Evolutionary conservation across 2,113 vertebrate species (phyloP), one percentile per base, ranked within the genome.

Genomic region (Ramphastos sulfuratus): DNA sequence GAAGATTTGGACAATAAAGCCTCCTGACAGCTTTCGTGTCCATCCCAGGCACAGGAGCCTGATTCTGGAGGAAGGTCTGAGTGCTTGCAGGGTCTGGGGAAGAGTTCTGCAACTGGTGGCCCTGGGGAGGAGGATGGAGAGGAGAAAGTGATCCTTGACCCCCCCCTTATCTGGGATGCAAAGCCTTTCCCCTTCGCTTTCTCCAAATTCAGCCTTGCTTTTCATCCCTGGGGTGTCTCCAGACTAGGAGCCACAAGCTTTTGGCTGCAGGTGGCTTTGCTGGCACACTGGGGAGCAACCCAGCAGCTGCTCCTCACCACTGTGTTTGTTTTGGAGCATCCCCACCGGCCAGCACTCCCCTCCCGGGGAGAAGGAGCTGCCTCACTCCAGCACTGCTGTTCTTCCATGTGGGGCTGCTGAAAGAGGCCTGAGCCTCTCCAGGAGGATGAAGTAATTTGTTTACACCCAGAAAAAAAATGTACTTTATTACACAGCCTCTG

Each of bases 1-100:
- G 2, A 83, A 86, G 85, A 92, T 95, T 93, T 97, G 95, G 93
- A 97, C 50, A 97, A 88, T 96, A 78, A 95, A 93, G 64, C 54
- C 79, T 96, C 71, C 78, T 96, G 95, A 94, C 96, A 95, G 93
- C 84, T 96, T 89, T 92, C 0, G 7, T 52, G 55, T 67, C 71
- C 3, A 0, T 77, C 94, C 78, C 23, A 44, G 73, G 46, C 28
- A 2, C 0, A 1, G 30, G 23, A 58, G 83, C 33, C 54, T 42
- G 48, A 21, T 71, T n/a, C 70, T 84, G 60, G 50, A 76, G 33
- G 72, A 56, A 58, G n/a, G 52, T 4, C 24, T 25, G 11, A 67
- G 31, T 1, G 5, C 23, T 3, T 2, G 2, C 13, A 7, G n/a
- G 70, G 30, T 54, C n/a, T 92, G 56, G 37, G 71, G 46, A 88